Evolutionary conservation across 37 sponge, comb jelly and placozoan genomes (phyloP).

Genomic region (Cladorhizidae sp.): DNA sequence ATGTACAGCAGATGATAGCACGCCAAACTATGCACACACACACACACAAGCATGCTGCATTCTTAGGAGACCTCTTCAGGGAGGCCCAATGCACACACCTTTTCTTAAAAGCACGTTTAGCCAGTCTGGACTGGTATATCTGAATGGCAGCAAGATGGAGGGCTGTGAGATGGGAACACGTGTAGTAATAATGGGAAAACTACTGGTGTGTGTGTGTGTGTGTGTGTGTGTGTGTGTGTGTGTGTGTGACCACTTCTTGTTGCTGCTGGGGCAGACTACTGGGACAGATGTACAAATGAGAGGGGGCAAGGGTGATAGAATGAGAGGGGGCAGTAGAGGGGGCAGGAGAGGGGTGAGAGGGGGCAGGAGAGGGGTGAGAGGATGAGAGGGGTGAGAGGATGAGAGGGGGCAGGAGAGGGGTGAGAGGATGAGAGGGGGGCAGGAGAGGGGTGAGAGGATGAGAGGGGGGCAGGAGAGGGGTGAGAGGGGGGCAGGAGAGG

Average conservation of each 20-base stretch:
- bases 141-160: slow-evolving; percentile 61
- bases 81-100: slow-evolving; percentile 61
- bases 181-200: too few species aligned
- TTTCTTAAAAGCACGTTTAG: slow-evolving; percentile 55
- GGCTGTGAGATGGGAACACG: slow-evolving; percentile 27
- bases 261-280: too few species aligned
- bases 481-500: too few species aligned
- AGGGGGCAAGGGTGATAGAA: too few species aligned
- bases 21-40: background rate
- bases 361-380: background rate
- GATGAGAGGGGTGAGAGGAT: too few species aligned
- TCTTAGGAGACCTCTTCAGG: too few species aligned
- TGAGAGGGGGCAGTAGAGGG: too few species aligned
- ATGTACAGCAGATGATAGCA: background rate
- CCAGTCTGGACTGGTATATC: slow-evolving; percentile 46
- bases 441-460: background rate
- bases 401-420: background rate
- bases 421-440: background rate
- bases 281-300: too few species aligned
- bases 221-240: too few species aligned
- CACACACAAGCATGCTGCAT: background rate
- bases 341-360: background rate
- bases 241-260: too few species aligned
- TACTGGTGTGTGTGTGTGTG: too few species aligned
- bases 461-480: too few species aligned